A percentile compares a stretch with the other conserved stretches of the same genome.
Evolutionary conservation across 2,888 invertebrate species (phyloP).

Genomic region (Eupelmus urozonus): DNA sequence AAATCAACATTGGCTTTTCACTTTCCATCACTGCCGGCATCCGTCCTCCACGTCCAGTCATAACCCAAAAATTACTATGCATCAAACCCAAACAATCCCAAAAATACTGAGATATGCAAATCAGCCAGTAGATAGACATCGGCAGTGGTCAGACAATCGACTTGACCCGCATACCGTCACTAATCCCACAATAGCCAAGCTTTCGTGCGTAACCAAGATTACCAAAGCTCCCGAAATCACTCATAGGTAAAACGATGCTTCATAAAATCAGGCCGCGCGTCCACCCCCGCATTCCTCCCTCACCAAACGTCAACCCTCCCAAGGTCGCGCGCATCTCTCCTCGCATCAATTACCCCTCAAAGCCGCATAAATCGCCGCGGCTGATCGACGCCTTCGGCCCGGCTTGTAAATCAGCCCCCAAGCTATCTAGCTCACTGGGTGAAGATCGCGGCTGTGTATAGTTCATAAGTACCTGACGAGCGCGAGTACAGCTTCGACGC

Average conservation of each 20-base stretch:
- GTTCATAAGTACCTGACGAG: conserved; percentile 90
- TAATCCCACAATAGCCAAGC: neutral
- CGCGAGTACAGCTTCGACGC: conserved; percentile 92
- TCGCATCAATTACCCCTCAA: too few relatives aligned
- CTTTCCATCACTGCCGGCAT: too few relatives aligned
- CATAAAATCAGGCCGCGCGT: neutral
- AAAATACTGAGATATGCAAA: neutral
- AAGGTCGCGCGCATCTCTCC: neutral
- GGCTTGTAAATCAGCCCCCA: neutral
- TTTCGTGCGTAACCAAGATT: neutral
- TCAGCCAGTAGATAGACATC: neutral
- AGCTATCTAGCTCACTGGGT: neutral
- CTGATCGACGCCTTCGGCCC: too few relatives aligned
- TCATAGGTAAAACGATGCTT: neutral
- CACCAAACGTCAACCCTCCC: neutral
- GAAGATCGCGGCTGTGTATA: too few relatives aligned
- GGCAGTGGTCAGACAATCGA: neutral
- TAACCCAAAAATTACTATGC: too few relatives aligned
- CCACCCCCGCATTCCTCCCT: too few relatives aligned
- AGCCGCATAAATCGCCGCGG: neutral
- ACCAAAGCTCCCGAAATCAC: neutral
- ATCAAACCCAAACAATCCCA: too few relatives aligned
- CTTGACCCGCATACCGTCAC: neutral
- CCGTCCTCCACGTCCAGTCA: too few relatives aligned
- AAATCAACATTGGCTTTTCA: too few relatives aligned